phyloP scores from a whole-genome alignment of 1,140 invertebrate genomes.

The Rhyzopertha dominica region DNA sequence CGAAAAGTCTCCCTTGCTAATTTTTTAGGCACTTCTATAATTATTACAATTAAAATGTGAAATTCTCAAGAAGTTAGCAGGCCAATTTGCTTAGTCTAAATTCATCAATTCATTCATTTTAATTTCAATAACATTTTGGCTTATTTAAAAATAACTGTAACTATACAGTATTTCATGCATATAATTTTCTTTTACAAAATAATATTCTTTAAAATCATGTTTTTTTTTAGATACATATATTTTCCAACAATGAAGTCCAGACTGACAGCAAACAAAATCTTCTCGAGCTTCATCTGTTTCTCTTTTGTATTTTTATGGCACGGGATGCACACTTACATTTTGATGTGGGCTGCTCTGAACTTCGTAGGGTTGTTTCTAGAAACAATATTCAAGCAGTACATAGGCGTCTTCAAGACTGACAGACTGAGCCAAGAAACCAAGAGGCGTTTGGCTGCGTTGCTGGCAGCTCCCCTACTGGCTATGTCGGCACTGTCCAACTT shows the following conservation, averaged over 20 bases:
- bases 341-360: slow-evolving; percentile 81
- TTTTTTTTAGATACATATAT: slow-evolving; percentile 76
- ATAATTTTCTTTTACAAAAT: no score
- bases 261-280: slow-evolving; percentile 54
- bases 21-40: no score
- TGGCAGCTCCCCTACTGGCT: slow-evolving; percentile 66
- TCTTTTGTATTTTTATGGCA: slow-evolving; percentile 88
- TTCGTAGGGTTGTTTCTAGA: slow-evolving; percentile 73
- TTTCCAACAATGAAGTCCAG: slow-evolving; percentile 57
- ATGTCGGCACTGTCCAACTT: slow-evolving; percentile 79
- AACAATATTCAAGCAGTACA: slow-evolving; percentile 26
- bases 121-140: no score
- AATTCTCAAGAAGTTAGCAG: no score
- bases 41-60: no score
- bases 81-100: no score
- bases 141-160: no score
- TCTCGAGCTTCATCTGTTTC: slow-evolving; percentile 76
- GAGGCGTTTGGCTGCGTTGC: slow-evolving; percentile 44
- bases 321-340: slow-evolving; percentile 68
- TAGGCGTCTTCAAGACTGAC: slow-evolving; percentile 12
- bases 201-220: slow-evolving; percentile 24
- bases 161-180: no score
- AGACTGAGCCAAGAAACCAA: slow-evolving; percentile 50
- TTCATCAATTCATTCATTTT: no score
- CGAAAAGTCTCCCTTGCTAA: no score